A percentile compares a stretch with the other conserved stretches of the same genome.
Evolutionary conservation across 2,113 vertebrate genomes (phyloP).

Genomic region (Serranochromis macrocephalus): DNA sequence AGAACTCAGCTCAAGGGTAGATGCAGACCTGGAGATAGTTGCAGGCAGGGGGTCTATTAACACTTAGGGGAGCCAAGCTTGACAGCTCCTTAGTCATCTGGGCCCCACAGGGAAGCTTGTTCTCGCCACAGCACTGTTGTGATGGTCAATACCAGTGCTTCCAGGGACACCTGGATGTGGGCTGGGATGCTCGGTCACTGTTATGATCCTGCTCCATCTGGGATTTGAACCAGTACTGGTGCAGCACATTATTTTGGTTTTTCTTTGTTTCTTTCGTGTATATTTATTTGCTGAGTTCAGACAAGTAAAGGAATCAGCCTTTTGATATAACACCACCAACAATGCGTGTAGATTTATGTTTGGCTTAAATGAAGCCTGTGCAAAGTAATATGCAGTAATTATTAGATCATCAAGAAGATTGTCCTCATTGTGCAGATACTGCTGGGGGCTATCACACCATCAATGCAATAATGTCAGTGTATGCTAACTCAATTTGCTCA

Average conservation of each 20-base stretch:
- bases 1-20: slow-evolving; percentile 52
- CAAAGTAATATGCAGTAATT: slow-evolving; percentile 35
- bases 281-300: slow-evolving; percentile 13
- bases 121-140: slow-evolving; percentile 42
- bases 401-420: slow-evolving; percentile 30
- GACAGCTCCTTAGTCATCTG: slow-evolving; percentile 68
- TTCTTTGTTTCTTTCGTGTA: neutral
- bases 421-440: slow-evolving; percentile 21
- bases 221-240: slow-evolving; percentile 25
- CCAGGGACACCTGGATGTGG: slow-evolving; percentile 53
- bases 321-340: slow-evolving; percentile 17
- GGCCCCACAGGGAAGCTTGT: slow-evolving; percentile 60
- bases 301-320: slow-evolving; percentile 2
- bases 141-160: slow-evolving; percentile 59
- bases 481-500: neutral
- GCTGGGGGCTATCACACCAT: slow-evolving; percentile 16
- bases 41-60: slow-evolving; percentile 63
- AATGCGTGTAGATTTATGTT: neutral
- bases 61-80: slow-evolving; percentile 49
- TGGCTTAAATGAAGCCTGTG: slow-evolving; percentile 7
- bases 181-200: slow-evolving; percentile 39
- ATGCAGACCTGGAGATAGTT: slow-evolving; percentile 45
- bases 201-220: slow-evolving; percentile 30
- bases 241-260: neutral
- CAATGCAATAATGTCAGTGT: slow-evolving; percentile 21